Base-by-base conservation (phyloP, 2,888 invertebrate species). In the Alitta virens region DNA sequence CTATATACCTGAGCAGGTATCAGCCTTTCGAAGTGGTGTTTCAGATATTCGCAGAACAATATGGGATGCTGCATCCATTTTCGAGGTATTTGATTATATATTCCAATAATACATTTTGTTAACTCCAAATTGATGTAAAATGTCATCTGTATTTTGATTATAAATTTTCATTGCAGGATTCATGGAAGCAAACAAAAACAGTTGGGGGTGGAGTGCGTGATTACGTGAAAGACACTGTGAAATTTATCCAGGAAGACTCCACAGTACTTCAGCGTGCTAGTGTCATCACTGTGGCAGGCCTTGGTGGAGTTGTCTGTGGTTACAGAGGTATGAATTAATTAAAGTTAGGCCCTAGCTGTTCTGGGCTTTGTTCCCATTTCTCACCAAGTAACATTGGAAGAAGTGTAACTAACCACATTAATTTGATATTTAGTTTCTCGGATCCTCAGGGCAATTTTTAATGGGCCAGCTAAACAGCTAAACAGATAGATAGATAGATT, bases 261-360 rank as follows among this genome's bases (percentile, higher is more conserved):
- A 72, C 72, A 25, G 66, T 70, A 12, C 55, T 77, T 21, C 75
- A 76, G 16, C 68, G 74, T 42, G 70, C 72, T 9, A 72, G 67
- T 5, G 68, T 78, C 49, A 76, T 79, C 60, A 72, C 76, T 2
- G 71, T 76, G 7, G 72, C 76, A 18, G 77, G 76, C 5, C 64
- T 76, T 3, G 75, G 74, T 18, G 77, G 78, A 5, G 64, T 76
- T 23, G 67, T 78, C 1, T 69, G 74, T 16, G 78, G 75, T 7
- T 75, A 73, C 65, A 73, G 66, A 70, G 74, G 77, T 76, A 61
- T 50, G 65, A 42, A 24, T 26, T 16, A 21, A 12, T 42, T 27
- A 50, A 16, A 18, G 18, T 50, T 12, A 18, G 42, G 16, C 42
- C 12, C 12, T 40, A 16, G 12, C 12, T 40, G 12, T 40, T 40